Evolutionary conservation across 37 sponge, comb jelly and placozoan species (phyloP), one percentile per base, ranked within the genome.

Genomic region (Halisarca cf. caerulea): DNA sequence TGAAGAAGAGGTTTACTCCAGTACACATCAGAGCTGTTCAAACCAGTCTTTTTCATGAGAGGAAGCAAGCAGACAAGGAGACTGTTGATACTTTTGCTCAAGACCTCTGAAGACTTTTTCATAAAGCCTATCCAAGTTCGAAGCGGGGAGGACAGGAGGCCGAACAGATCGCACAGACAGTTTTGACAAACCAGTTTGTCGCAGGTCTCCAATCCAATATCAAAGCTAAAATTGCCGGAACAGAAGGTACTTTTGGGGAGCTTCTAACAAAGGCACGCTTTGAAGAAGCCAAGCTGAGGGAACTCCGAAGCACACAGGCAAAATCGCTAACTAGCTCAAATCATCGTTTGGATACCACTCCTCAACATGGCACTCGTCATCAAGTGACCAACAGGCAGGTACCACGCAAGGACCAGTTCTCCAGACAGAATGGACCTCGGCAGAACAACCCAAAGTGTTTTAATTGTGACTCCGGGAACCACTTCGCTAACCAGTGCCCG

Each of bases 201-300:
- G 23, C 68, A 25, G 68, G 68, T 9, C 68, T 66, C 27, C 23
- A 25, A 25, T 9, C 8, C 8, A 25, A 66, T 66, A 15, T 66
- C 21, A 66, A 79, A 32, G 24, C 35, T 7, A 78, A 78, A 30
- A 42, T 85, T 4, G 79, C 66, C 36, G 85, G 85, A 11, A 24
- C 20, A 40, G 85, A 77, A 8, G 85, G 85, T 32, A 24, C 23
- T 32, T 21, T 85, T 18, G 85, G 77, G 2, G 55, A 85, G 34
- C 47, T 85, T 25, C 51, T 85, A 6, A 24, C 37, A 2, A 77
- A 78, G n/a, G 85, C 85, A 11, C 11, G 85, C 7, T 78, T 85
- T 35, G 79, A 85, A 44, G 85, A 85, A 38, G 85, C 85, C 8
- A 77, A 85, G 37, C 18, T 73, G 11, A 58, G 84, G 40, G 84